Evolutionary conservation across 2,797 vertebrate species (phyloP).

Genomic region (Danio choprae): DNA sequence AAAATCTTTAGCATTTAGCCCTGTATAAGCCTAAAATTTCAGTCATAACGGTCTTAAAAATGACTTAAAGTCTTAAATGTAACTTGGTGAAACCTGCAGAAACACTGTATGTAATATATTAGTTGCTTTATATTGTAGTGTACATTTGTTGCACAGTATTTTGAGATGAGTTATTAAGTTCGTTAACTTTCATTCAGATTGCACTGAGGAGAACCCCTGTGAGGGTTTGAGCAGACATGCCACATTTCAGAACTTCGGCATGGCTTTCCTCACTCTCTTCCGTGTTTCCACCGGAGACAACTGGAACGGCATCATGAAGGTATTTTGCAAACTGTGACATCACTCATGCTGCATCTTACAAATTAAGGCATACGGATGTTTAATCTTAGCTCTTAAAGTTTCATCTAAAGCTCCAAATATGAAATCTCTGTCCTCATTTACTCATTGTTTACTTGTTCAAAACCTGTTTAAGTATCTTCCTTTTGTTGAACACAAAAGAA

Average conservation of each 20-base stretch:
- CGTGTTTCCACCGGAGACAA: conserved; percentile 96
- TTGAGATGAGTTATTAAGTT: neutral
- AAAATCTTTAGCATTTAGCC: too few species aligned
- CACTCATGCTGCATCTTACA: neutral
- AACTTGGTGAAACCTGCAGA: too few species aligned
- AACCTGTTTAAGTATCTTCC: too few species aligned
- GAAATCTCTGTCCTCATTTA: too few species aligned
- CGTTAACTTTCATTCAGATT: conserved; percentile 74
- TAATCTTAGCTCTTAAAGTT: neutral
- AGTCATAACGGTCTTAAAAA: too few species aligned
- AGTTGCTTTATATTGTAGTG: neutral
- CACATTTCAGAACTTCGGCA: conserved; percentile 95
- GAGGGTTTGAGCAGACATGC: conserved; percentile 95
- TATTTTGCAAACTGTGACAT: conserved; percentile 54
- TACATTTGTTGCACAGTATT: neutral
- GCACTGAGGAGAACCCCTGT: conserved; percentile 90
- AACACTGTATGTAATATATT: too few species aligned
- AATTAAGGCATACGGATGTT: conserved; percentile 17
- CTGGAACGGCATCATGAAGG: conserved; percentile 99
- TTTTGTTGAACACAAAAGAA: too few species aligned
- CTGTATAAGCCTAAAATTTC: too few species aligned
- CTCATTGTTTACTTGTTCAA: too few species aligned
- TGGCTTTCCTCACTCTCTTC: conserved; percentile 97
- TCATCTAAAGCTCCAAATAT: too few species aligned
- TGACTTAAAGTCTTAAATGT: too few species aligned